Evolutionary conservation across 2,797 vertebrate genomes (phyloP), one percentile per base, ranked within the genome.

Genomic region (Pelobates cultripes): DNA sequence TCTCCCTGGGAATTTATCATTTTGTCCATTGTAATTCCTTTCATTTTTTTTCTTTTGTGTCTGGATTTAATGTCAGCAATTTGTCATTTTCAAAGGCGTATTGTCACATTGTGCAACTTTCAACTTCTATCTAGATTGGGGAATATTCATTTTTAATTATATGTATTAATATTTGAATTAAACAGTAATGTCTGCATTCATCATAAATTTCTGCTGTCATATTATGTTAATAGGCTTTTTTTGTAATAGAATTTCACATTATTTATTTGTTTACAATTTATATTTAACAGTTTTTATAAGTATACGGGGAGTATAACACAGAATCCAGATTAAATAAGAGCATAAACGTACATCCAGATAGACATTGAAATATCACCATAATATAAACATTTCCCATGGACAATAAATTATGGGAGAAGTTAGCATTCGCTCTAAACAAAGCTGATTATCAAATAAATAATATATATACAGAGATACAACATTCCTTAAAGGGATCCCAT

Each of bases 121-220:
- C 61, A 28, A 64, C n/a, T 40, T 64, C 61, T n/a, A 28, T 7
- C n/a, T 3, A 64, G 61, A 64, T 40, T 64, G 14, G 17, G 28
- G 61, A 64, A 28, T 64, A 64, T 64, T 64, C 61, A 64, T 64
- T 64, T 64, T 64, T 64, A 64, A 64, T 64, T 64, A 64, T 41
- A 40, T 64, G 61, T 64, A 64, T 64, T 64, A 64, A 64, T 64
- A 64, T 64, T 64, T 64, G 61, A 3, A 64, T 64, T 28, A 64
- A 64, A 64, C 61, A 64, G 61, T 64, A 64, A 64, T 10, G 61
- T 64, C 61, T 28, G n/a, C n/a, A 40, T 40, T 40, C 28, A 64
- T 64, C 61, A 40, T 28, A 28, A 10, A 28, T 8, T 17, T n/a
- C n/a, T 15, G 12, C 13, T n/a, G 15, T 61, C 13, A 61, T 5